Percentiles rank a stretch among this genome's conserved stretches.
Conservation (phyloP, 2,888 invertebrate genomes). For the Conus canariensis region DNA sequence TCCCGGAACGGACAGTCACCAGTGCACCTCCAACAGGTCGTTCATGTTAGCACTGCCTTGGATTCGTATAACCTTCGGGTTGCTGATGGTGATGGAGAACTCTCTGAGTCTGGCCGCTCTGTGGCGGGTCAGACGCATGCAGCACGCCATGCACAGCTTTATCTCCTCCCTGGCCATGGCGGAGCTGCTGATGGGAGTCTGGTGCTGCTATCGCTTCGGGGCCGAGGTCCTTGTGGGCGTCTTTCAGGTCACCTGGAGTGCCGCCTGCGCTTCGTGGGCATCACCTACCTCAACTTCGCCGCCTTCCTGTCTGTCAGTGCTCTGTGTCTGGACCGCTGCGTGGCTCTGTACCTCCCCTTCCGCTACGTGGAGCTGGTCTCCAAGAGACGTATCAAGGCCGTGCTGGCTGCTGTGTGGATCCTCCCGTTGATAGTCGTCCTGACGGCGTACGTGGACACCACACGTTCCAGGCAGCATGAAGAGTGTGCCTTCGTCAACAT, state of each 20-base stretch:
- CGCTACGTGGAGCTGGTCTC: slow-evolving; percentile 40
- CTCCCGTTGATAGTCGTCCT: slow-evolving; percentile 30
- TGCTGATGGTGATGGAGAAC: slow-evolving; percentile 42
- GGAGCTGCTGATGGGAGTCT: slow-evolving; percentile 38
- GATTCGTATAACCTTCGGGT: slow-evolving; percentile 40
- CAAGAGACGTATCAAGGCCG: slow-evolving; percentile 2
- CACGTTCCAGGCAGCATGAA: neutral
- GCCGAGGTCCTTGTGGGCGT: slow-evolving; percentile 35
- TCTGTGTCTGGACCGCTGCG: slow-evolving; percentile 38
- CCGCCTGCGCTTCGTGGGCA: slow-evolving; percentile 28
- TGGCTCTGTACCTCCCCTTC: slow-evolving; percentile 32
- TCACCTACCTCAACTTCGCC: slow-evolving; percentile 40
- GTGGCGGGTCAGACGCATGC: slow-evolving; percentile 34
- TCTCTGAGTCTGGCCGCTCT: slow-evolving; percentile 32
- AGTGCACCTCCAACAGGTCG: neutral
- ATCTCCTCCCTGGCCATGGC: slow-evolving; percentile 37
- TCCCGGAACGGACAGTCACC: too few species aligned
- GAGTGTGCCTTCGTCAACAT: slow-evolving; percentile 33
- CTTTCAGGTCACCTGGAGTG: slow-evolving; percentile 24
- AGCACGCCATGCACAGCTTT: slow-evolving; percentile 29
- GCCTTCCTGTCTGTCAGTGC: slow-evolving; percentile 32
- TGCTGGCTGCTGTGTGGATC: slow-evolving; percentile 14
- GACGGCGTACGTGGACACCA: slow-evolving; percentile 28
- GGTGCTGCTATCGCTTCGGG: slow-evolving; percentile 38
- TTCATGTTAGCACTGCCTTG: slow-evolving; percentile 39